phyloP scores from a whole-genome alignment of 2,797 vertebrate species.

The Lithobates sylvaticus region DNA sequence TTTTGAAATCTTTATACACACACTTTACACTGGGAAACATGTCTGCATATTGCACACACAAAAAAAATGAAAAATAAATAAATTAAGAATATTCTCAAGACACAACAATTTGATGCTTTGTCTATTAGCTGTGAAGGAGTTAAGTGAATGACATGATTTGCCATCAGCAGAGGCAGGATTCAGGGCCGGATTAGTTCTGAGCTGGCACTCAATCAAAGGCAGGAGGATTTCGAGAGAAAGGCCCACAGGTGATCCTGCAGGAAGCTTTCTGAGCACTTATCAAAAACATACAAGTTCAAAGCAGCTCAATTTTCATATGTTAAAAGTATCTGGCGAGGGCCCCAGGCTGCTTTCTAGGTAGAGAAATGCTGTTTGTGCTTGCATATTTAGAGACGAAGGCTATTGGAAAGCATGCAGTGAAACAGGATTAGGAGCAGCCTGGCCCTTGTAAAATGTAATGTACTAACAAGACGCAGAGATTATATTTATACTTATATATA shows the following conservation, averaged over 20 bases:
- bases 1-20: neutral
- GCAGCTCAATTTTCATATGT: conserved; percentile 97
- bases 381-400: conserved; percentile 80
- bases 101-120: neutral
- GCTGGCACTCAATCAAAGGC: conserved; percentile 99
- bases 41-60: neutral
- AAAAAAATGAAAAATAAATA: neutral
- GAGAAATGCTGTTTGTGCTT: conserved; percentile 89
- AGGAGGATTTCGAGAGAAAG: conserved; percentile 95
- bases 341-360: conserved; percentile 89
- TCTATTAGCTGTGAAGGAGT: conserved; percentile 34
- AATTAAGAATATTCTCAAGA: conserved; percentile 6
- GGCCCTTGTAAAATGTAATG: conserved; percentile 49
- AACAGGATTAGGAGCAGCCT: conserved; percentile 66
- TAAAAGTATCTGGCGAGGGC: conserved; percentile 92
- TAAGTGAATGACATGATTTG: conserved; percentile 60
- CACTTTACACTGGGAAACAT: neutral
- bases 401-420: conserved; percentile 73
- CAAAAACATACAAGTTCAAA: conserved; percentile 99
- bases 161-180: conserved; percentile 82
- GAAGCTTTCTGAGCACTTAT: conserved; percentile 99
- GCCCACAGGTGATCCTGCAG: conserved; percentile 99
- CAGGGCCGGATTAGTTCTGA: conserved; percentile 86
- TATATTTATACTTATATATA: neutral
- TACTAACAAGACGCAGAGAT: conserved; percentile 45